Percentiles rank a stretch among this genome's conserved stretches.
phyloP scores from a whole-genome alignment of 1,140 invertebrate species.

The Platorchestia sp. region DNA sequence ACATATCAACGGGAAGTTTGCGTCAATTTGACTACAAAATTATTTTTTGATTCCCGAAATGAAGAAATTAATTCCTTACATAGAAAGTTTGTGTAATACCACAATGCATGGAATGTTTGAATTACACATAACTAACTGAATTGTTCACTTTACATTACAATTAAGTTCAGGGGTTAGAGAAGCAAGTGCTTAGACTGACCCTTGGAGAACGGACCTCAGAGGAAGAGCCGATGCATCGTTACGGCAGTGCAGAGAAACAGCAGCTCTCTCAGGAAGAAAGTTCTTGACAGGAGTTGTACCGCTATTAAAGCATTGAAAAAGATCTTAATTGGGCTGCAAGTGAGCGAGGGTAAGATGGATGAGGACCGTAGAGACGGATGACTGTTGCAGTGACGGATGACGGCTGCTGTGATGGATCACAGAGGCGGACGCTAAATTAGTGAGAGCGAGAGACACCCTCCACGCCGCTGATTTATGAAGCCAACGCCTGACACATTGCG shows the following conservation, averaged over 20 bases:
- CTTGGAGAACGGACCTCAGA: background rate
- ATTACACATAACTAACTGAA: too few relatives aligned
- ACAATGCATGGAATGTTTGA: too few relatives aligned
- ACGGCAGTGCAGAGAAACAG: background rate
- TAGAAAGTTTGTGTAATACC: too few relatives aligned
- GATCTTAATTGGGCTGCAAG: slow-evolving; percentile 42
- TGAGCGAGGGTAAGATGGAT: slow-evolving; percentile 34
- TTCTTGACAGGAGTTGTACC: slow-evolving; percentile 21
- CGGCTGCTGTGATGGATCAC: slow-evolving; percentile 46
- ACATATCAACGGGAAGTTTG: too few relatives aligned
- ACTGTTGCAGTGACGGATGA: slow-evolving; percentile 41
- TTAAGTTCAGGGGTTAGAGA: background rate
- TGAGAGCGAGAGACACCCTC: slow-evolving; percentile 46
- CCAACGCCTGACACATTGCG: slow-evolving; percentile 39
- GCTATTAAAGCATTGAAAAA: slow-evolving; percentile 43
- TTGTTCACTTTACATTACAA: too few relatives aligned
- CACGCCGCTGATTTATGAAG: slow-evolving; percentile 50
- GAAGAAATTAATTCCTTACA: too few relatives aligned
- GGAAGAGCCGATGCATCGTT: background rate
- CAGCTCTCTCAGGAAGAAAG: slow-evolving; percentile 9
- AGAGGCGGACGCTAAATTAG: slow-evolving; percentile 54
- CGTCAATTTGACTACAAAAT: too few relatives aligned
- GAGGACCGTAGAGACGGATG: slow-evolving; percentile 35
- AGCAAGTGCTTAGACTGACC: background rate
- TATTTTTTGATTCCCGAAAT: too few relatives aligned